phyloP scores from a whole-genome alignment of 2,888 invertebrate genomes.

The Parascotia fuliginaria region DNA sequence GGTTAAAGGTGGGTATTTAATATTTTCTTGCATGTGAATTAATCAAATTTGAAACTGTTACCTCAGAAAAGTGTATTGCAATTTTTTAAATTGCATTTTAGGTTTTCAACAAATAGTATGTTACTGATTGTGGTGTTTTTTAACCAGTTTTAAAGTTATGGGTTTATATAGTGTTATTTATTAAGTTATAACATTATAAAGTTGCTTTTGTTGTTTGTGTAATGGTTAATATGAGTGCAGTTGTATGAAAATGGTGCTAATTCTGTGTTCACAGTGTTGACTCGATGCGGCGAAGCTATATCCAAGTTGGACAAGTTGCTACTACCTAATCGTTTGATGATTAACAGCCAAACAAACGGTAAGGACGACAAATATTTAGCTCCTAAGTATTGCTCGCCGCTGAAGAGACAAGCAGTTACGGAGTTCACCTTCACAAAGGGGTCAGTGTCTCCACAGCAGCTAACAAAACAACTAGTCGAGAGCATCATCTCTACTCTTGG shows the following conservation, averaged over 20 bases:
- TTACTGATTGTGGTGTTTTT: not conserved
- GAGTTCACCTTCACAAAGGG: constrained; percentile 71
- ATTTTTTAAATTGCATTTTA: no score
- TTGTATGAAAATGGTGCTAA: constrained; percentile 39
- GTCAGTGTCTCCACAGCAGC: constrained; percentile 46
- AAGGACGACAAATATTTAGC: constrained; percentile 56
- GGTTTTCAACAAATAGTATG: not conserved
- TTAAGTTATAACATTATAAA: not conserved
- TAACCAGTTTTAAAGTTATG: not conserved
- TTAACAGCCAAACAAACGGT: constrained; percentile 58
- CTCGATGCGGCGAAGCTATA: constrained; percentile 72
- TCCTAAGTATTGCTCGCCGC: constrained; percentile 72
- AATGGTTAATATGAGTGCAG: constrained; percentile 11
- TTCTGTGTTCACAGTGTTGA: constrained; percentile 75
- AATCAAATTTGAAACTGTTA: no score
- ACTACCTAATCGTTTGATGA: constrained; percentile 67
- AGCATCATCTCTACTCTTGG: constrained; percentile 68
- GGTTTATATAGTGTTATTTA: not conserved
- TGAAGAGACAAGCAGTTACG: constrained; percentile 69
- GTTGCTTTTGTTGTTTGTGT: not conserved
- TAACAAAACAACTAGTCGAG: constrained; percentile 74
- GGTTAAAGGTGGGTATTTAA: constrained; percentile 65
- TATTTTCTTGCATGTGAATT: not conserved
- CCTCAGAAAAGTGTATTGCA: no score
- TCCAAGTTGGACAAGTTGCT: constrained; percentile 60